phyloP scores from a whole-genome alignment of 1,140 invertebrate genomes.

The Cotesia glomerata region DNA sequence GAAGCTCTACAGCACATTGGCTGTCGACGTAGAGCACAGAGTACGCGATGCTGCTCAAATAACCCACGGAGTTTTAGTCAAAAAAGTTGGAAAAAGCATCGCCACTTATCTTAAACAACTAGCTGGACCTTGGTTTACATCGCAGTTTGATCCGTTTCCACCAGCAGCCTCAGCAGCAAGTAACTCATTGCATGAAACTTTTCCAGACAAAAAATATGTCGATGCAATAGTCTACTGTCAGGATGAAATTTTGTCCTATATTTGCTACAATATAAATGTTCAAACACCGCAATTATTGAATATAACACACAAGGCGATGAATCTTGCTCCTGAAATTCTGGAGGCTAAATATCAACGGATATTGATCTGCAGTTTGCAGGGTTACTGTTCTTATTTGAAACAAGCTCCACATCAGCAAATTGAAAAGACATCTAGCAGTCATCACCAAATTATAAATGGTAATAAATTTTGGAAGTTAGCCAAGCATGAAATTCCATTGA shows the following conservation, averaged over 20 bases:
- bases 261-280: conserved; percentile 73
- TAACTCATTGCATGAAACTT: conserved; percentile 72
- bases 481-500: conserved; percentile 64
- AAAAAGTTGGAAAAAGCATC: conserved; percentile 73
- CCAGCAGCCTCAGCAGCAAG: conserved; percentile 77
- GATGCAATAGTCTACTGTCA: conserved; percentile 80
- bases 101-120: conserved; percentile 80
- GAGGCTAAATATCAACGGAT: conserved; percentile 76
- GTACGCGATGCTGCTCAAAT: conserved; percentile 77
- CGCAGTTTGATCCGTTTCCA: conserved; percentile 81
- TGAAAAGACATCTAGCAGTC: conserved; percentile 60
- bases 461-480: conserved; percentile 78
- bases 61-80: conserved; percentile 73
- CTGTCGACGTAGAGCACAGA: conserved; percentile 78
- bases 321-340: conserved; percentile 71
- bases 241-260: conserved; percentile 76
- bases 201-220: conserved; percentile 72
- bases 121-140: conserved; percentile 77
- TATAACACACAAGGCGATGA: conserved; percentile 27
- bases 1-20: conserved; percentile 74
- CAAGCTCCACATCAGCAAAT: conserved; percentile 63
- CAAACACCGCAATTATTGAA: conserved; percentile 68
- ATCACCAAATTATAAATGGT: conserved; percentile 66
- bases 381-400: conserved; percentile 69
- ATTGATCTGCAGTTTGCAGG: conserved; percentile 72